phyloP scores from a whole-genome alignment of 2,113 vertebrate species.

The Mirza zaza region DNA sequence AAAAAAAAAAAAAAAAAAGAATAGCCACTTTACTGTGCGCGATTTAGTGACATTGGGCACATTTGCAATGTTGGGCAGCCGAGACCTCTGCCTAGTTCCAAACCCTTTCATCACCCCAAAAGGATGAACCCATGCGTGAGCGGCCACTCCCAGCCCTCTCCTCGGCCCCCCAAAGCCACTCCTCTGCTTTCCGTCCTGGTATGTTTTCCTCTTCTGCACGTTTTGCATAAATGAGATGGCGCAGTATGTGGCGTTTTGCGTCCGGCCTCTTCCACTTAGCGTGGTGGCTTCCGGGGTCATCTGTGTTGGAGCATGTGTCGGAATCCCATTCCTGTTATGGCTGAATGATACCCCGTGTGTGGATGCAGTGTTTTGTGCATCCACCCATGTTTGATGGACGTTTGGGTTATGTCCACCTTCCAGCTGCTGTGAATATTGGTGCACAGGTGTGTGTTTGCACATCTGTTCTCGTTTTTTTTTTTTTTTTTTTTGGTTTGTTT shows the following conservation, averaged over 20 bases:
- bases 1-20: too few species aligned
- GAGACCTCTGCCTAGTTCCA: too few species aligned
- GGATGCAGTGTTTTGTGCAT: neutral
- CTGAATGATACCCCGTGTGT: fast-evolving
- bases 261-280: too few species aligned
- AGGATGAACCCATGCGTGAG: too few species aligned
- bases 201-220: fast-evolving
- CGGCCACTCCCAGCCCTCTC: neutral
- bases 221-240: fast-evolving
- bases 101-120: too few species aligned
- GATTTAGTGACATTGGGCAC: too few species aligned
- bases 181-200: neutral
- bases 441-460: too few species aligned
- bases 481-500: too few species aligned
- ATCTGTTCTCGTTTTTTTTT: too few species aligned
- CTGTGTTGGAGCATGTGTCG: fast-evolving
- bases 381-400: too few species aligned
- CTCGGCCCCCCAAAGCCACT: neutral
- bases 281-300: fast-evolving
- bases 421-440: neutral
- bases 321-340: fast-evolving
- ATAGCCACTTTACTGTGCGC: too few species aligned
- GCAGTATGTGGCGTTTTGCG: fast-evolving
- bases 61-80: too few species aligned
- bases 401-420: neutral